phyloP scores from a whole-genome alignment of 1,140 invertebrate species.

The Heterodera carotae region DNA sequence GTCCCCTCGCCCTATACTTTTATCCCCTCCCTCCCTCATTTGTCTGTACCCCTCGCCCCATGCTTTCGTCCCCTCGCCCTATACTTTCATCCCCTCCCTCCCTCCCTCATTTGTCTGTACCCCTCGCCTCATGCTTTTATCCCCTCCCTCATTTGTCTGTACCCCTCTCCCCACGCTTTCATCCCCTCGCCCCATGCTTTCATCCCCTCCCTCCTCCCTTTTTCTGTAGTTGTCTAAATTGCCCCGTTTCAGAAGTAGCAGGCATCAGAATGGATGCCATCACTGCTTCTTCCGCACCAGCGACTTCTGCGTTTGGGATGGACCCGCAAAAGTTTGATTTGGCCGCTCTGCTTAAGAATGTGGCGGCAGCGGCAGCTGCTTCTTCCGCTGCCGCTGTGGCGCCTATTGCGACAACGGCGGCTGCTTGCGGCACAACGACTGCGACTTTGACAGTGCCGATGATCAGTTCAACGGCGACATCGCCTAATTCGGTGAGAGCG shows the following conservation, averaged over 20 bases:
- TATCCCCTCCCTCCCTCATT: background rate
- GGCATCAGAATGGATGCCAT: conserved; percentile 23
- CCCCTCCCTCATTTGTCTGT: too few species aligned
- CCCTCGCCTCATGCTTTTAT: too few species aligned
- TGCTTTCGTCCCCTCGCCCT: background rate
- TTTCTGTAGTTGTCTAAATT: too few species aligned
- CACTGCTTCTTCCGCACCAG: conserved; percentile 2
- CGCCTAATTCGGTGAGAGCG: conserved; percentile 14
- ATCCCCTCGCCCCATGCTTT: too few species aligned
- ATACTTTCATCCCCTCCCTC: background rate
- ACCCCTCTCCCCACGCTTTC: too few species aligned
- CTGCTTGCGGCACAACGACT: background rate
- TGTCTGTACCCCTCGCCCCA: too few species aligned
- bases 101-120: background rate
- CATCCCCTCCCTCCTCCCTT: too few species aligned
- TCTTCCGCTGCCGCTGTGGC: conserved; percentile 14
- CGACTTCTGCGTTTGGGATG: conserved; percentile 21
- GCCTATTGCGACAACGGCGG: background rate
- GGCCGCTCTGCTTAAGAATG: conserved; percentile 38
- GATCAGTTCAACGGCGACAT: conserved; percentile 17
- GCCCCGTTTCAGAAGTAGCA: background rate
- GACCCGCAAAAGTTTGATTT: conserved; percentile 40
- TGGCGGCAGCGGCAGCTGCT: conserved; percentile 29
- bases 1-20: background rate
- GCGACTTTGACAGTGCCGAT: conserved; percentile 12